Evolutionary conservation across 2,113 vertebrate genomes (phyloP).

Genomic region (Petroica traversi): DNA sequence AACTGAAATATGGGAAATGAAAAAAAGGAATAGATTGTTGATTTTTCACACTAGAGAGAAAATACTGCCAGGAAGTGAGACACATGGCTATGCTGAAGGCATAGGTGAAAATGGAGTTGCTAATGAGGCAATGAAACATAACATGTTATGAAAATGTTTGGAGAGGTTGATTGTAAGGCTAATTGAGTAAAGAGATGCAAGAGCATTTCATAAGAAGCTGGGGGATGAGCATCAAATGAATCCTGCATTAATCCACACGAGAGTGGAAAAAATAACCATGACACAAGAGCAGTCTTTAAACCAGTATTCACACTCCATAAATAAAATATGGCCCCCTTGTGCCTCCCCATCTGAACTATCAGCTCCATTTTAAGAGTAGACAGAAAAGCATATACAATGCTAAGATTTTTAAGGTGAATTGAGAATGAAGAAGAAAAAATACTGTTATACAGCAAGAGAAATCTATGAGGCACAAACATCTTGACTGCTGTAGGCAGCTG

Average conservation of each 20-base stretch:
- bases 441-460: neutral
- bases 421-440: neutral
- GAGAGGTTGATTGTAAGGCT: neutral
- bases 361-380: neutral
- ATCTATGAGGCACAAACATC: neutral
- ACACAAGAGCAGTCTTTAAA: neutral
- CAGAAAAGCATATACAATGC: neutral
- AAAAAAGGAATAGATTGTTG: neutral
- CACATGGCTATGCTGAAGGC: neutral
- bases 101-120: neutral
- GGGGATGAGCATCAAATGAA: neutral
- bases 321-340: neutral
- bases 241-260: rapidly evolving
- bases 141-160: neutral
- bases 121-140: neutral
- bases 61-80: neutral
- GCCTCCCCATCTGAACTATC: neutral
- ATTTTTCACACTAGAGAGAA: neutral
- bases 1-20: neutral
- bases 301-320: neutral
- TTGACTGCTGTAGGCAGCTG: neutral
- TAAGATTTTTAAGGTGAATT: neutral
- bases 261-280: neutral
- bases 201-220: neutral
- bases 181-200: neutral